Evolutionary conservation across 2,113 vertebrate species (phyloP), one percentile per base, ranked within the genome.

Genomic region (Paedocypris sp.): DNA sequence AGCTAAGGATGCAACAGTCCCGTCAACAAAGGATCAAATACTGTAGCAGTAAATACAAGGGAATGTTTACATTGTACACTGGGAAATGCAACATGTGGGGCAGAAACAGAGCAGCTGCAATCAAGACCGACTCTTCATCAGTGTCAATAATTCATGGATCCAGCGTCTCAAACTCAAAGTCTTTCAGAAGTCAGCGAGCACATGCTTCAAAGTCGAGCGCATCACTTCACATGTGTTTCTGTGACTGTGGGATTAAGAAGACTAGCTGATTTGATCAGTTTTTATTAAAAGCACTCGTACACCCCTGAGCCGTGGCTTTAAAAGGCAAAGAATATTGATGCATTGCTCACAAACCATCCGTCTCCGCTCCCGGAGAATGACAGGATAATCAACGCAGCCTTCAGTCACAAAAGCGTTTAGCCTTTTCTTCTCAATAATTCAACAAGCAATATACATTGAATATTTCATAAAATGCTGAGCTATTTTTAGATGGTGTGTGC

Each of bases 381-480:
- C 10, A 1, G 23, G 33, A 12, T 16, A 11, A 54, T 29, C 23
- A 56, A 56, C 38, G 15, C 36, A 43, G 25, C 2, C 18, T 43
- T 43, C 53, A 57, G 26, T 31, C 39, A 20, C 26, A 36, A 43
- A 9, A n/a, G 23, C 52, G 19, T 56, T 39, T 57, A 41, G 25
- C 25, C 25, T 9, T 38, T 10, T 38, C 8, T 10, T 7, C 6
- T 77, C 15, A 77, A 79, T 73, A 70, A 77, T 79, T 75, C 48
- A 79, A 12, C 49, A 45, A 6, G 65, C 47, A 48, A 16, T 26
- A 51, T 59, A 48, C 41, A 41, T 42, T 39, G 26, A 7, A 28
- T 62, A 31, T 62, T 61, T 59, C 64, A 50, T 69, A 61, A 60
- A 18, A 23, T 9, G 2, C 3, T 73, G 41, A 66, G 68, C 64